These are phyloP conservation scores for Drosophila lini DNA, from an alignment of 1,140 invertebrate species.

Conservation along the genomic window DNA sequence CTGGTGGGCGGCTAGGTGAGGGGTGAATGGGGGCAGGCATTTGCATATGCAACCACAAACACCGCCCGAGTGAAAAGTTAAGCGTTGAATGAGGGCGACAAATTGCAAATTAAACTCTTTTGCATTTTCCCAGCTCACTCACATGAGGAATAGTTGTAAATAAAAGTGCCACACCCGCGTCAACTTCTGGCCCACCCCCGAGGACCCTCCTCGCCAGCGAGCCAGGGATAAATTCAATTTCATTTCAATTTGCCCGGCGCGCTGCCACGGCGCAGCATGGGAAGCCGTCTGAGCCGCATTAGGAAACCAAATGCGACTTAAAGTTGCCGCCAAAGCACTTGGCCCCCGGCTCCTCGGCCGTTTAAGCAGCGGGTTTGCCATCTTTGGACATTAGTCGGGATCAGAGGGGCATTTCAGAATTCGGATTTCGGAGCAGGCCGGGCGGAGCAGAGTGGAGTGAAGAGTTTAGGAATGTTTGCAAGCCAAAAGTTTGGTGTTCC, in stretches of 20 bases:
- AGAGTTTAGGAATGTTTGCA: conserved; percentile 63
- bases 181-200: conserved; percentile 42
- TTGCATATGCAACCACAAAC: conserved; percentile 78
- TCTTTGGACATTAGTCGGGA: conserved; percentile 41
- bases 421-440: neutral
- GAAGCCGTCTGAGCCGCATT: conserved; percentile 50
- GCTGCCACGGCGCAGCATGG: conserved; percentile 11
- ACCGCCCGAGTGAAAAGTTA: conserved; percentile 71
- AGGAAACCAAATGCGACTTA: conserved; percentile 60
- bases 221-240: conserved; percentile 68
- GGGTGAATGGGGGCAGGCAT: conserved; percentile 39
- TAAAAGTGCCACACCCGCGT: conserved; percentile 68
- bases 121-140: conserved; percentile 67
- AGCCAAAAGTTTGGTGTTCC: conserved; percentile 60
- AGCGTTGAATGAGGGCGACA: conserved; percentile 81
- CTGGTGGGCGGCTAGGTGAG: neutral
- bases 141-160: conserved; percentile 76
- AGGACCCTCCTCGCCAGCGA: neutral
- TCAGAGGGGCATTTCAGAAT: neutral
- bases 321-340: conserved; percentile 37
- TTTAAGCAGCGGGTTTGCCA: conserved; percentile 62
- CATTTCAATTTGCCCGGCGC: conserved; percentile 60
- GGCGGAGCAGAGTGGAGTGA: conserved; percentile 4
- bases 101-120: conserved; percentile 83
- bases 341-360: conserved; percentile 38